These are phyloP conservation scores for Erebia epiphron DNA, from an alignment of 2,888 invertebrate species.

Conservation along the genomic window DNA sequence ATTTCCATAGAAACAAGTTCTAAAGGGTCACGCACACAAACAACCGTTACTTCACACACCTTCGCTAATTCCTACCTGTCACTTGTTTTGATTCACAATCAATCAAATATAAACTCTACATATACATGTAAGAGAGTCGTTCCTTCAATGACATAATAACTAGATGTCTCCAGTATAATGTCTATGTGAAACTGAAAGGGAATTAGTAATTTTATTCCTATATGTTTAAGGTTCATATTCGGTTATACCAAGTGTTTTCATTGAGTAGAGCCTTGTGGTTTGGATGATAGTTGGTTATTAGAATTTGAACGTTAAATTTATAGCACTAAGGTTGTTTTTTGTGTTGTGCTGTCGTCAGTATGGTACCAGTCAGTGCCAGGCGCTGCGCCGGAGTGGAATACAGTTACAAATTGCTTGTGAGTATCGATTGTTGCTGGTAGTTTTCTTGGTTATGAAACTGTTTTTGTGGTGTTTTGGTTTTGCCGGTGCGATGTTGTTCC, in stretches of 20 bases:
- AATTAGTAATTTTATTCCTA: constrained; percentile 47
- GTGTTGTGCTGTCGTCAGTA: constrained; percentile 20
- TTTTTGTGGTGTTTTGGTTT: constrained; percentile 29
- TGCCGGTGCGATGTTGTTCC: constrained; percentile 7
- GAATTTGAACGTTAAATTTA: constrained; percentile 45
- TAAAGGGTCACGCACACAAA: constrained; percentile 39
- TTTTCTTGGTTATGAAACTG: constrained; percentile 40
- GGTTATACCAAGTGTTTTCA: constrained; percentile 31
- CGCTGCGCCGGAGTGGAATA: constrained; percentile 65
- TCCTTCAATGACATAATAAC: constrained; percentile 18
- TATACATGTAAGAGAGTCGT: constrained; percentile 12
- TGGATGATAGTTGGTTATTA: constrained; percentile 25
- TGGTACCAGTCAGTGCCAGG: constrained; percentile 73
- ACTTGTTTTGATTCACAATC: constrained; percentile 23
- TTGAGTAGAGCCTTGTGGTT: constrained; percentile 28
- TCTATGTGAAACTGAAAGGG: constrained; percentile 19
- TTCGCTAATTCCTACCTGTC: constrained; percentile 44
- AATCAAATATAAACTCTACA: constrained; percentile 16
- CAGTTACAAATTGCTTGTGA: constrained; percentile 53
- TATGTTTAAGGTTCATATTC: constrained; percentile 56
- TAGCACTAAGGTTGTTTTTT: constrained; percentile 46
- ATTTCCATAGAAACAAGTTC: constrained; percentile 21
- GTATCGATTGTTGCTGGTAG: constrained; percentile 50
- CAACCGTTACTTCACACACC: constrained; percentile 54
- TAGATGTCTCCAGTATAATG: constrained; percentile 29